Percentiles rank a stretch among this genome's conserved stretches.
Evolutionary conservation across 2,888 invertebrate genomes (phyloP).

Genomic region (Geophilus truncorum): DNA sequence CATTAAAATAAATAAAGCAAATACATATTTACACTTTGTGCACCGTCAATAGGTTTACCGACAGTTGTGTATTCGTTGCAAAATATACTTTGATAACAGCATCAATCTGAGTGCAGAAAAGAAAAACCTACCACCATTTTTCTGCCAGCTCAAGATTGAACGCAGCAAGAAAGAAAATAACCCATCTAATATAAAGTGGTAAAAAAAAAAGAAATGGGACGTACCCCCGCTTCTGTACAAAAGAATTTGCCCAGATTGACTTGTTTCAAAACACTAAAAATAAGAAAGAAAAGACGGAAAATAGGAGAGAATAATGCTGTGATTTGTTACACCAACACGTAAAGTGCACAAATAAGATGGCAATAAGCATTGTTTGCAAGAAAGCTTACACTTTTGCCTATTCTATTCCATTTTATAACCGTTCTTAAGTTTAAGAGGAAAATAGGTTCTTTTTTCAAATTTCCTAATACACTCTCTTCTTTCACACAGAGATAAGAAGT

Average conservation of each 20-base stretch:
- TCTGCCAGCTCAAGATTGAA: not conserved
- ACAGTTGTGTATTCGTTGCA: not conserved
- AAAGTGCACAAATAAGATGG: not conserved
- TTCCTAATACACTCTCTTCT: not conserved
- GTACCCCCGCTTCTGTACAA: not conserved
- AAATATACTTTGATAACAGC: not conserved
- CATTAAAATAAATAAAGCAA: too few species aligned
- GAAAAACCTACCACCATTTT: not conserved
- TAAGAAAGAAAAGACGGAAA: not conserved
- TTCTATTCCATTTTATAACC: not conserved
- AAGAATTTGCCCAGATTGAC: not conserved
- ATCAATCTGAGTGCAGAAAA: not conserved
- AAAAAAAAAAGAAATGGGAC: not conserved
- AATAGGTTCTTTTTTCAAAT: not conserved
- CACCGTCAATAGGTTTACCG: too few species aligned
- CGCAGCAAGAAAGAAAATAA: not conserved
- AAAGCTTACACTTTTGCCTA: not conserved
- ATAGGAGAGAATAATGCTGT: not conserved
- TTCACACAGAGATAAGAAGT: not conserved
- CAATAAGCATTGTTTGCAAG: not conserved
- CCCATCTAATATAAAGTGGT: not conserved
- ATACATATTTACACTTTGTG: too few species aligned
- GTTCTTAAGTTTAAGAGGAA: not conserved
- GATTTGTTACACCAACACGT: not conserved
- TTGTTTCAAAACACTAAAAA: not conserved